phyloP scores from a whole-genome alignment of 2,113 vertebrate genomes.

The Panthera leo region DNA sequence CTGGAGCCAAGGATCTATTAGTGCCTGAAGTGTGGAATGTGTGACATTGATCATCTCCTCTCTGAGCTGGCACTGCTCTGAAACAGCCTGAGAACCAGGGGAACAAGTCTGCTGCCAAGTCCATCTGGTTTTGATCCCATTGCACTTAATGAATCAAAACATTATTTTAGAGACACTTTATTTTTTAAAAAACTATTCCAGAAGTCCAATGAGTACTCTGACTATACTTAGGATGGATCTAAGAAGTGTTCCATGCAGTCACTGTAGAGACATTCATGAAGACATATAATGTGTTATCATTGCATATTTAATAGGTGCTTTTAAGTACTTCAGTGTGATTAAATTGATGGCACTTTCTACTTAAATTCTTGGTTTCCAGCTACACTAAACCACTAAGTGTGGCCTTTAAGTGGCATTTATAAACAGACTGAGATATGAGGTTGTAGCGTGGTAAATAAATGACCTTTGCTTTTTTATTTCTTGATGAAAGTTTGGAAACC shows the following conservation, averaged over 20 bases:
- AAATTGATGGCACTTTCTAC: constrained; percentile 30
- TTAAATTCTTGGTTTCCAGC: not conserved
- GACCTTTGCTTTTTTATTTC: constrained; percentile 35
- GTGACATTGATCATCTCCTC: constrained; percentile 60
- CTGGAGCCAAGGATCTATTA: constrained; percentile 69
- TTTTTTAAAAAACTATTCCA: constrained; percentile 9
- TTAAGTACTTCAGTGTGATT: not conserved
- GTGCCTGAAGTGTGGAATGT: constrained; percentile 63
- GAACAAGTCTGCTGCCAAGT: constrained; percentile 48
- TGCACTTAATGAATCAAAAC: constrained; percentile 72
- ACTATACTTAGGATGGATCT: not conserved
- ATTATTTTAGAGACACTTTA: constrained; percentile 58
- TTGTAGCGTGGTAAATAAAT: not conserved
- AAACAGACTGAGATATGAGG: not conserved
- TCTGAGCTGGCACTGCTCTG: constrained; percentile 57
- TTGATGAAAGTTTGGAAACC: not conserved
- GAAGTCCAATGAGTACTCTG: constrained; percentile 6
- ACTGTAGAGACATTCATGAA: not conserved
- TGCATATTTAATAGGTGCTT: not conserved
- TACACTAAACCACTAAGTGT: not conserved
- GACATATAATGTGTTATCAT: not conserved
- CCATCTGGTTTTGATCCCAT: constrained; percentile 71
- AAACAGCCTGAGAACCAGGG: constrained; percentile 52
- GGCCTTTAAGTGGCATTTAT: constrained; percentile 18
- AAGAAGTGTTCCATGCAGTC: not conserved